Percentiles rank a stretch among this genome's conserved stretches.
These are phyloP conservation scores for Gymnoscopelus braueri DNA, from an alignment of 2,797 vertebrate genomes.

Conservation along the genomic window DNA sequence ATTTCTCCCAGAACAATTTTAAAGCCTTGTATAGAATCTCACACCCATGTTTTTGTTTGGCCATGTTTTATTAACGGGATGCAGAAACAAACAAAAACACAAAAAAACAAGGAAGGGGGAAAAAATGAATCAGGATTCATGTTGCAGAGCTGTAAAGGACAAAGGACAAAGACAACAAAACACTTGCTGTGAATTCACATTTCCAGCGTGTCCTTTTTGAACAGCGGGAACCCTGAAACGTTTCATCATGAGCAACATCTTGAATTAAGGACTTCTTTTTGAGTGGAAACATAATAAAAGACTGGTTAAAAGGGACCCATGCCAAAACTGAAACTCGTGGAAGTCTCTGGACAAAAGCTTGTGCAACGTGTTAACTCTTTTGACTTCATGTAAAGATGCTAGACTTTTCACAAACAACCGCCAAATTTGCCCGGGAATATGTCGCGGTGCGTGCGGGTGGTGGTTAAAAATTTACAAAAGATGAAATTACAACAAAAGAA, in stretches of 20 bases:
- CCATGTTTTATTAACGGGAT: slow-evolving; percentile 65
- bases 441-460: slow-evolving; percentile 57
- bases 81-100: slow-evolving; percentile 37
- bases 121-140: slow-evolving; percentile 57
- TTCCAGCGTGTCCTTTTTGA: slow-evolving; percentile 67
- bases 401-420: slow-evolving; percentile 74
- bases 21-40: slow-evolving; percentile 60
- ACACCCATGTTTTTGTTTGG: slow-evolving; percentile 43
- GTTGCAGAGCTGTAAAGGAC: slow-evolving; percentile 56
- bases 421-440: slow-evolving; percentile 68
- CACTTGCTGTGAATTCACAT: slow-evolving; percentile 70
- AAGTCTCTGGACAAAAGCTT: slow-evolving; percentile 71
- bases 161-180: slow-evolving; percentile 62
- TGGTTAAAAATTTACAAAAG: slow-evolving; percentile 46
- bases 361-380: slow-evolving; percentile 78
- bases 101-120: too few species aligned
- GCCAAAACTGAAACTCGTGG: slow-evolving; percentile 56
- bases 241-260: slow-evolving; percentile 64
- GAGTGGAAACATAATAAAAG: slow-evolving; percentile 43
- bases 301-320: slow-evolving; percentile 44
- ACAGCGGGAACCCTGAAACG: slow-evolving; percentile 65
- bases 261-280: slow-evolving; percentile 44
- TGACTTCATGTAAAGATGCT: slow-evolving; percentile 81
- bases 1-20: slow-evolving; percentile 22
- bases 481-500: slow-evolving; percentile 62